Evolutionary conservation across 2,888 invertebrate species (phyloP), one percentile per base, ranked within the genome.

Genomic region (Caenorhabditis sp.): DNA sequence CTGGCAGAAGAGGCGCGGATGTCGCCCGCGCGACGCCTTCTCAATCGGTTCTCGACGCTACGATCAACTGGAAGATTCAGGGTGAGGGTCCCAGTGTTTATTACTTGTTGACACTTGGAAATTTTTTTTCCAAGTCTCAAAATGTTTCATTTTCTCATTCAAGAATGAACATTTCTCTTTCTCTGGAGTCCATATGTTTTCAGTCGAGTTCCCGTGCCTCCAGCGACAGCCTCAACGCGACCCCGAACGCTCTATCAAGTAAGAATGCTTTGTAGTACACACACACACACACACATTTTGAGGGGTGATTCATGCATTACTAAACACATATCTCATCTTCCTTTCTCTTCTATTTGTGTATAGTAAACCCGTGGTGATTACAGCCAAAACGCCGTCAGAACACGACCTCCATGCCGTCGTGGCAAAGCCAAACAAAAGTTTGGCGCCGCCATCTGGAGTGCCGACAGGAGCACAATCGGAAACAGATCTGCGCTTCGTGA

Each of bases 401-500:
- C 75, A 75, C 32, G 63, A 70, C 39, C 52, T 75, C 27, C 48
- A 46, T 17, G 50, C 48, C 13, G 15, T 41, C 8, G 30, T 17
- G 17, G 30, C 32, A 8, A 68, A 55, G 11, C 46, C 55, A n/a
- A 37, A 24, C 27, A 55, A 50, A 53, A 20, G 37, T 22, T 39
- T 68, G 50, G 41, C 24, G 15, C 46, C 52, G 2, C 13, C 55
- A 20, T 56, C 50, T 11, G 61, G 63, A 24, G 50, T 68, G 22
- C 52, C 63, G 15, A 66, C 61, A 20, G 56, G 62, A 37, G 68
- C 78, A 13, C 52, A 59, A 26, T 78, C 78, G 5, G 79, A 76
- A 46, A 61, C 74, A 1, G 79, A 79, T 61, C 55, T 79, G 53
- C 71, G 79, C 35, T 66, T 70, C 32, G 76, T 79, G 17, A 79